phyloP scores from a whole-genome alignment of 2,797 vertebrate species.

The Acanthurus leucopareius region DNA sequence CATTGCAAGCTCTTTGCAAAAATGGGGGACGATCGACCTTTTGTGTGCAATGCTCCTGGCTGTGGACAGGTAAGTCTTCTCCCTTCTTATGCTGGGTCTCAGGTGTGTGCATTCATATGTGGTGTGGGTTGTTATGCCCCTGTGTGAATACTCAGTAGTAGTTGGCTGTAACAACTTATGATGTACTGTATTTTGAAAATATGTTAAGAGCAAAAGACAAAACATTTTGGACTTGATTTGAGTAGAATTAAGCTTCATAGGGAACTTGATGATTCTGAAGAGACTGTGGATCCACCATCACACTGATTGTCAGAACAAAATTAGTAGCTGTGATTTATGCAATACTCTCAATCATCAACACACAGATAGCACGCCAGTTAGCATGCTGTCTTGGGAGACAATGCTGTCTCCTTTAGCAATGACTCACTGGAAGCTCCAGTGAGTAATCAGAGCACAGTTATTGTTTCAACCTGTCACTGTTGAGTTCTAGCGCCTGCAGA shows the following conservation, averaged over 20 bases:
- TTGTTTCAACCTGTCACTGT: conserved; percentile 79
- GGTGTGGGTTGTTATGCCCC: background rate
- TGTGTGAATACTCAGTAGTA: conserved; percentile 5
- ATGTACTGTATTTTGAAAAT: background rate
- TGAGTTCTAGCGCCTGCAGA: conserved; percentile 75
- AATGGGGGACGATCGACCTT: conserved; percentile 99
- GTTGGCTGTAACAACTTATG: conserved; percentile 5
- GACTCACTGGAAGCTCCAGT: conserved; percentile 80
- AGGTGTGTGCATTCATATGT: conserved; percentile 44
- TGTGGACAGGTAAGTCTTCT: conserved; percentile 95
- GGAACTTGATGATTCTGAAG: background rate
- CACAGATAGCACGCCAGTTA: conserved; percentile 25
- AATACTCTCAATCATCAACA: conserved; percentile 28
- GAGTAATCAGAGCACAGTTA: conserved; percentile 80
- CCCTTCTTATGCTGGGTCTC: conserved; percentile 55
- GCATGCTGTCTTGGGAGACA: conserved; percentile 68
- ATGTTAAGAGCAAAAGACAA: too few relatives aligned
- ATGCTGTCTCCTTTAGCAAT: conserved; percentile 71
- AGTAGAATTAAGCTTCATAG: background rate
- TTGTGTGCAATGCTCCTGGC: conserved; percentile 96
- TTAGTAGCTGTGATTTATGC: conserved; percentile 34
- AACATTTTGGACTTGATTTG: background rate
- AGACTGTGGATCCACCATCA: background rate
- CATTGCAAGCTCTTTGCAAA: conserved; percentile 89
- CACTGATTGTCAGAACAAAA: conserved; percentile 14